Evolutionary conservation across 2,888 invertebrate genomes (phyloP).

Genomic region (Hypselothyrea guttata): DNA sequence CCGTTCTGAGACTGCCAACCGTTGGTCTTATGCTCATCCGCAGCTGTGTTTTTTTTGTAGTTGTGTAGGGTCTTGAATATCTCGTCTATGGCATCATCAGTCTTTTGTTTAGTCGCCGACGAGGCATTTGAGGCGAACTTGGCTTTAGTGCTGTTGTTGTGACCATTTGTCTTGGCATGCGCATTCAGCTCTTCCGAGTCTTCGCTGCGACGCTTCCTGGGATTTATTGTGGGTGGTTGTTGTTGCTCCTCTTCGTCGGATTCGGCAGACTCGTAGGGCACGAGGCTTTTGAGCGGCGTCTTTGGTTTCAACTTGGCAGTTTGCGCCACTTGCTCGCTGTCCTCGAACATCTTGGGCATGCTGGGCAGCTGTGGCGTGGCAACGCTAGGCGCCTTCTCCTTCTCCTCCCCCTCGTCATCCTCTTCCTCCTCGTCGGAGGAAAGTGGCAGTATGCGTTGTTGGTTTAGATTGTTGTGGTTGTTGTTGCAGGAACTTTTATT

Average conservation of each 20-base stretch:
- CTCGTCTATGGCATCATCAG: slow-evolving; percentile 78
- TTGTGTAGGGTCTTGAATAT: slow-evolving; percentile 69
- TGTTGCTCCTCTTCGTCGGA: slow-evolving; percentile 81
- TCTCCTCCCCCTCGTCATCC: slow-evolving; percentile 49
- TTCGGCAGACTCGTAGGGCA: slow-evolving; percentile 86
- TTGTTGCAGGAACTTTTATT: slow-evolving; percentile 75
- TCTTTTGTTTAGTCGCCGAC: slow-evolving; percentile 68
- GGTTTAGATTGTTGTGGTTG: slow-evolving; percentile 33
- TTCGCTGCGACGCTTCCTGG: slow-evolving; percentile 63
- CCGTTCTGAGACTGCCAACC: slow-evolving; percentile 58
- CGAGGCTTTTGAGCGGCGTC: slow-evolving; percentile 81
- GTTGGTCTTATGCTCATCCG: slow-evolving; percentile 33
- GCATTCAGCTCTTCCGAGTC: slow-evolving; percentile 50
- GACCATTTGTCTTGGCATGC: slow-evolving; percentile 52
- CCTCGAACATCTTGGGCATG: slow-evolving; percentile 79
- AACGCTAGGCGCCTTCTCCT: slow-evolving; percentile 50
- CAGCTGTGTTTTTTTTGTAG: slow-evolving; percentile 31
- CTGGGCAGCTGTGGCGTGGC: slow-evolving; percentile 81
- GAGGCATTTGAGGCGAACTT: slow-evolving; percentile 52
- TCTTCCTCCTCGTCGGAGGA: slow-evolving; percentile 63
- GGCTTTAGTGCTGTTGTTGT: slow-evolving; percentile 26
- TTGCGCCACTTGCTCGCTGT: slow-evolving; percentile 31
- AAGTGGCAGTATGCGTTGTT: slow-evolving; percentile 61
- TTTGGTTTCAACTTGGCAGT: slow-evolving; percentile 62
- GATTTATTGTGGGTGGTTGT: slow-evolving; percentile 32